Evolutionary conservation across 2,888 invertebrate genomes (phyloP).

Genomic region (Agrochola macilenta): DNA sequence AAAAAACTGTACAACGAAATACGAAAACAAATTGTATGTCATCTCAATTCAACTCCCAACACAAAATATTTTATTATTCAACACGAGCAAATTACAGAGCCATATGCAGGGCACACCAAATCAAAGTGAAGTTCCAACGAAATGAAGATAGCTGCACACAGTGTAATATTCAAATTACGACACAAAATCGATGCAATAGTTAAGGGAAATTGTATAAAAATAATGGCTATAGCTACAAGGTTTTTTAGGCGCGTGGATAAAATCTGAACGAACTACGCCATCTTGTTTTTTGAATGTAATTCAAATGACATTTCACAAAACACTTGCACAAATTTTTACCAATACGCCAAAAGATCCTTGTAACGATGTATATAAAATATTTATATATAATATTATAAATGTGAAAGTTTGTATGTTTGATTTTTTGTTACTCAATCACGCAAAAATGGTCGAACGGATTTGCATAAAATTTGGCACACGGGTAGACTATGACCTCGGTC

Average conservation of each 20-base stretch:
- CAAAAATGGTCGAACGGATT: too few relatives aligned
- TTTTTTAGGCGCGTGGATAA: background rate
- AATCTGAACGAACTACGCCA: background rate
- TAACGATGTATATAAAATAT: background rate
- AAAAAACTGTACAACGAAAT: background rate
- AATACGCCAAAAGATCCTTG: background rate
- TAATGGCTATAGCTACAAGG: background rate
- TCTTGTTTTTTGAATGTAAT: background rate
- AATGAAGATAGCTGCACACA: conserved; percentile 11
- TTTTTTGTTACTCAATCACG: too few relatives aligned
- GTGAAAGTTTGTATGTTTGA: too few relatives aligned
- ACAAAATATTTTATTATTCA: conserved; percentile 19
- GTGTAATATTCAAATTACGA: background rate
- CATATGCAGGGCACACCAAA: background rate
- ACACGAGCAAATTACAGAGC: conserved; percentile 5
- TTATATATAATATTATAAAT: background rate
- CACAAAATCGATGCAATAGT: background rate
- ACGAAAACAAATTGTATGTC: background rate
- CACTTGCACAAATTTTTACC: background rate
- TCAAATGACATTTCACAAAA: background rate
- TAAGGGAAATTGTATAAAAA: background rate
- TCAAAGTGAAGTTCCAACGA: conserved; percentile 9
- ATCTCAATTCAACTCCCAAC: conserved; percentile 21
- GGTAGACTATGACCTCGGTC: too few relatives aligned
- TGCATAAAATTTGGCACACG: too few relatives aligned